These are phyloP conservation scores for Sebastes miniatus DNA, from an alignment of 2,797 vertebrate genomes.

Conservation along the genomic window DNA sequence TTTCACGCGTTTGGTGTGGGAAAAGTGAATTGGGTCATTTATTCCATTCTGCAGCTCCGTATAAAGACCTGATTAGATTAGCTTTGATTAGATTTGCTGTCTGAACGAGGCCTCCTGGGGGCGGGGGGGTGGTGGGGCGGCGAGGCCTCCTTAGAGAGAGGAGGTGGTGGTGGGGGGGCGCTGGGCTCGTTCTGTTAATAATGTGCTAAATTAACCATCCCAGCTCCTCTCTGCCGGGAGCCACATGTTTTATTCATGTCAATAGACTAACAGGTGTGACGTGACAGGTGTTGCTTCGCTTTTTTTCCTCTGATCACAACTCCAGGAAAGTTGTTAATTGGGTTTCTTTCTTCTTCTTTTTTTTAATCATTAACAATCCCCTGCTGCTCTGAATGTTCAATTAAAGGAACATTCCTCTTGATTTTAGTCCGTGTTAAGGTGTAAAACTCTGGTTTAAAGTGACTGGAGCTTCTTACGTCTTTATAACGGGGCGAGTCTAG, in stretches of 20 bases:
- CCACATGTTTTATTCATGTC: slow-evolving; percentile 74
- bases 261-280: slow-evolving; percentile 67
- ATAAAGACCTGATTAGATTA: slow-evolving; percentile 70
- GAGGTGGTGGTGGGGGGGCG: background rate
- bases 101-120: slow-evolving; percentile 47
- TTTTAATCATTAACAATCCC: background rate
- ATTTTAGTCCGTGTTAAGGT: background rate
- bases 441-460: background rate
- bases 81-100: slow-evolving; percentile 68
- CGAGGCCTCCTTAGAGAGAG: slow-evolving; percentile 44
- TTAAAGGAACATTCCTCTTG: slow-evolving; percentile 17
- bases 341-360: slow-evolving; percentile 25
- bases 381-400: slow-evolving; percentile 23
- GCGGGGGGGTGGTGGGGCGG: background rate
- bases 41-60: slow-evolving; percentile 39
- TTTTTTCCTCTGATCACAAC: slow-evolving; percentile 45
- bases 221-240: slow-evolving; percentile 48
- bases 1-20: slow-evolving; percentile 59
- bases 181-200: slow-evolving; percentile 63
- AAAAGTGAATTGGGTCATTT: slow-evolving; percentile 72
- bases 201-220: slow-evolving; percentile 71
- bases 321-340: slow-evolving; percentile 72
- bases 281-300: slow-evolving; percentile 62
- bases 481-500: too few relatives aligned
- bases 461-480: background rate